These are phyloP conservation scores for Tillus elongatus DNA, from an alignment of 2,888 invertebrate genomes.

Conservation along the genomic window DNA sequence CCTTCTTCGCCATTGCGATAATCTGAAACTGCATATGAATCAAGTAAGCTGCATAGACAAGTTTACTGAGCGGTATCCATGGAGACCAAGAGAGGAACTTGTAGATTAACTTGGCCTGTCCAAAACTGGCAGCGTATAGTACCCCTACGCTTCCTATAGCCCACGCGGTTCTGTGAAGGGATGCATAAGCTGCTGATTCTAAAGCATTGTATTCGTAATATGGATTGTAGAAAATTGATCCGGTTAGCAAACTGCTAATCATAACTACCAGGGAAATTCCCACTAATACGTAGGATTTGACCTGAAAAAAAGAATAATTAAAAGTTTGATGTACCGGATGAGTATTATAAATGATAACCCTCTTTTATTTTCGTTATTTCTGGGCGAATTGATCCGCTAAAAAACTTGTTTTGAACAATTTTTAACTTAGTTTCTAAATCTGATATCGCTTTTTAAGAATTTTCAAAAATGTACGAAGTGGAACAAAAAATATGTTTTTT, in stretches of 20 bases:
- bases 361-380: no score
- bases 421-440: no score
- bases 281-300: slow-evolving; percentile 42
- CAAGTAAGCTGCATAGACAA: slow-evolving; percentile 52
- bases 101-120: slow-evolving; percentile 35
- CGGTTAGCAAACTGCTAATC: slow-evolving; percentile 43
- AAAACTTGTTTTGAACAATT: no score
- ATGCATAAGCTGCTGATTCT: slow-evolving; percentile 49
- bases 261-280: slow-evolving; percentile 41
- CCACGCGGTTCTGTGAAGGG: slow-evolving; percentile 50
- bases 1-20: slow-evolving; percentile 43
- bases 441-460: no score
- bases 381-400: no score
- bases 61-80: slow-evolving; percentile 50
- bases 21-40: slow-evolving; percentile 47
- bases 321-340: no score
- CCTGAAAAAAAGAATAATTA: slow-evolving; percentile 37
- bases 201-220: slow-evolving; percentile 43
- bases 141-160: slow-evolving; percentile 44
- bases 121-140: slow-evolving; percentile 47
- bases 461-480: no score
- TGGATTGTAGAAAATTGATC: slow-evolving; percentile 46
- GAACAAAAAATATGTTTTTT: no score
- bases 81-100: slow-evolving; percentile 49
- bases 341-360: no score